Percentiles rank a stretch among this genome's conserved stretches.
Conservation (phyloP, 2,888 invertebrate genomes). For the Gymnocheta viridis region DNA sequence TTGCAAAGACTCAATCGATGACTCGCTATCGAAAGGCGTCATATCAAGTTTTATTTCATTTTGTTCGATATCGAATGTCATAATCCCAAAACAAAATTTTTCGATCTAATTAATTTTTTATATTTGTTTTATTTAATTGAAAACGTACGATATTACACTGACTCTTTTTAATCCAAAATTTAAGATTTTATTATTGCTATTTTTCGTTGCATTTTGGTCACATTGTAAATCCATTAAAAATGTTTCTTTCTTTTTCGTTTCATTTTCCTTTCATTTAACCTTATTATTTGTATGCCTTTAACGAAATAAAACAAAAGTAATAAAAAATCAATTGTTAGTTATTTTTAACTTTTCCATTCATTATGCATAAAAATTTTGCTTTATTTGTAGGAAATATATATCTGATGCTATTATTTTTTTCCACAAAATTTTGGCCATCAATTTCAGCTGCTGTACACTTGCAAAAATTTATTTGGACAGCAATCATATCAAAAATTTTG, state of each 20-base stretch:
- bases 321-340: slow-evolving; percentile 28
- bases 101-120: too few species aligned
- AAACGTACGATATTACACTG: too few species aligned
- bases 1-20: too few species aligned
- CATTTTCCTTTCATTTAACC: slow-evolving; percentile 30
- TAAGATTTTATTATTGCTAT: too few species aligned
- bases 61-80: too few species aligned
- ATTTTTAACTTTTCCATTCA: slow-evolving; percentile 48
- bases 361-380: slow-evolving; percentile 27
- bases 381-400: slow-evolving; percentile 20
- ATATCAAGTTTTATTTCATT: too few species aligned
- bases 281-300: slow-evolving; percentile 29
- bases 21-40: too few species aligned
- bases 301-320: neutral
- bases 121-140: too few species aligned
- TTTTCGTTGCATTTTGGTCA: neutral
- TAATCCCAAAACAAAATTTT: too few species aligned
- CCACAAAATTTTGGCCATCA: slow-evolving; percentile 14
- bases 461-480: neutral
- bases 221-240: slow-evolving; percentile 13
- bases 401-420: slow-evolving; percentile 28
- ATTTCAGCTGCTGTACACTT: neutral
- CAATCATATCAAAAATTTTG: too few species aligned
- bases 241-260: neutral
- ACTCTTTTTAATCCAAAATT: too few species aligned